Evolutionary conservation across 2,113 vertebrate species (phyloP), one percentile per base, ranked within the genome.

Genomic region (Rhea pennata): DNA sequence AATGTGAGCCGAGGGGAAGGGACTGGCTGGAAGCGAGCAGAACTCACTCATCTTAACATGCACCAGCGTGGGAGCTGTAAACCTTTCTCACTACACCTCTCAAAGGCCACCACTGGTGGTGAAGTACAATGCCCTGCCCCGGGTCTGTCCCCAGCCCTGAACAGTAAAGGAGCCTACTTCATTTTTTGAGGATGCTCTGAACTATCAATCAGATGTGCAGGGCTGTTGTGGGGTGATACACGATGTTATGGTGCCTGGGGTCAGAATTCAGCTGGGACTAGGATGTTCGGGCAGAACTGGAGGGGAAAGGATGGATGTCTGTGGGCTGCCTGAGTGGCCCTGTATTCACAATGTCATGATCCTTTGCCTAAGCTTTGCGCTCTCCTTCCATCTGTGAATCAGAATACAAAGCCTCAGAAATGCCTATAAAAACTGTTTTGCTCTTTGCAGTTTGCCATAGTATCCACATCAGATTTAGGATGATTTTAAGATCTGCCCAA

Each of bases 51-150:
- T 78, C 83, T 78, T 48, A 44, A 5, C 27, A 1, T 7, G 53
- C 40, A 33, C 65, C 73, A 6, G 39, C 78, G 58, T 20, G 15
- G 44, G 78, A 92, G 48, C 87, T 89, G 70, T 89, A 76, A 91
- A 66, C 61, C 74, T 84, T 88, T 93, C 92, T 91, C n/a, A 2
- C 84, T 85, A 66, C 67, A 77, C 23, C 19, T 94, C 36, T 78
- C 74, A 87, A 89, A 94, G 87, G 89, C 83, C 94, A 66, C 42
- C 31, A 36, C 79, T 91, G 1, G 0, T 53, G 69, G n/a, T 2
- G 9, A 91, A 56, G 39, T 71, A 10, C 65, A 78, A 2, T 0
- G 0, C 46, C 51, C 36, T 70, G 61, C 84, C 48, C 3, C 76
- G 84, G 76, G 44, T 84, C 65, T 29, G 46, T 0, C 0, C 40